These are phyloP conservation scores for Cecidostiba fungosa DNA, from an alignment of 2,888 invertebrate species.

Conservation along the genomic window DNA sequence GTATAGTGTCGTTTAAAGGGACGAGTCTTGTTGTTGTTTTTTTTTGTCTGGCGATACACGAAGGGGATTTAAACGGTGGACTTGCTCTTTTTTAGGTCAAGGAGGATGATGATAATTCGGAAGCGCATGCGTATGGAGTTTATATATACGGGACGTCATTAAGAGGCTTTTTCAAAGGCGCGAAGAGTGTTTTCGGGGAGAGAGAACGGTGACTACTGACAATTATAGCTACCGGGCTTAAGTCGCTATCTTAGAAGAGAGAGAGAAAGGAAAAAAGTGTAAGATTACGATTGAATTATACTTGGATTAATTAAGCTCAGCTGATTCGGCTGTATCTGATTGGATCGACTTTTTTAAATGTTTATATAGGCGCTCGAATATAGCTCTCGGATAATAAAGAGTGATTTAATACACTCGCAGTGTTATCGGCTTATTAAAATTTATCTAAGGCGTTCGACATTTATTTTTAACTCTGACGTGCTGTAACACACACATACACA, in stretches of 20 bases:
- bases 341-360: neutral
- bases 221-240: slow-evolving; percentile 1
- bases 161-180: neutral
- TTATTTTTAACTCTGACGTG: slow-evolving; percentile 1
- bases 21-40: slow-evolving; percentile 4
- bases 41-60: neutral
- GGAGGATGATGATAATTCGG: slow-evolving; percentile 27
- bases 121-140: neutral
- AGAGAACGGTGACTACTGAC: neutral
- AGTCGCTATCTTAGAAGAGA: neutral
- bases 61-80: slow-evolving; percentile 7
- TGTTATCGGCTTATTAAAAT: slow-evolving; percentile 23
- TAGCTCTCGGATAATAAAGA: neutral
- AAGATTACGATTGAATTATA: neutral
- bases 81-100: slow-evolving; percentile 24
- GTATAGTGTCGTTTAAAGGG: slow-evolving; percentile 45
- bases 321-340: neutral
- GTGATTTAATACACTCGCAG: neutral
- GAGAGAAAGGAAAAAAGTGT: neutral
- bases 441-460: neutral
- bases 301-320: neutral
- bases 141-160: neutral
- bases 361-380: neutral
- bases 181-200: neutral
- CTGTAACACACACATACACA: neutral